These are phyloP conservation scores for Ammodytes marinus DNA, from an alignment of 2,113 vertebrate genomes.

Conservation along the genomic window DNA sequence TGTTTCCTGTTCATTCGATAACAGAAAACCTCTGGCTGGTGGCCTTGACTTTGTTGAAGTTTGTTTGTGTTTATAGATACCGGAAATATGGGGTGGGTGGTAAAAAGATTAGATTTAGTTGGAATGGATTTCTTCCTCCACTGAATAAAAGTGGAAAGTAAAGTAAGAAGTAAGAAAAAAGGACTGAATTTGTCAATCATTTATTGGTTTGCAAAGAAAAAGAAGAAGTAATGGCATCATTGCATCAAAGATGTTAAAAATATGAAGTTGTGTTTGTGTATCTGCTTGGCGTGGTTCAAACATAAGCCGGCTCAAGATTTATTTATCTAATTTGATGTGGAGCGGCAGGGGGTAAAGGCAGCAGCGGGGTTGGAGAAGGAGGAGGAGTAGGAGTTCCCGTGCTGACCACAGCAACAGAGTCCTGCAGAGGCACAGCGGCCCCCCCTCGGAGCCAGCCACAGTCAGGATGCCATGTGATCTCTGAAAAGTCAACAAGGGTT, in stretches of 20 bases:
- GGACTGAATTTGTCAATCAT: background rate
- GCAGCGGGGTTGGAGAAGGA: slow-evolving; percentile 14
- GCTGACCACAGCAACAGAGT: slow-evolving; percentile 74
- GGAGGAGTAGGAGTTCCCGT: slow-evolving; percentile 43
- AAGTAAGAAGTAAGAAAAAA: background rate
- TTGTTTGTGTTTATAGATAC: slow-evolving; percentile 39
- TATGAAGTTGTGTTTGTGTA: slow-evolving; percentile 22
- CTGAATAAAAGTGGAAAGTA: slow-evolving; percentile 21
- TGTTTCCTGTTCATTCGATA: slow-evolving; percentile 71
- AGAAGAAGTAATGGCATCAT: background rate
- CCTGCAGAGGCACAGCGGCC: slow-evolving; percentile 48
- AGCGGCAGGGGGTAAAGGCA: slow-evolving; percentile 31
- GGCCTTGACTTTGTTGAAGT: slow-evolving; percentile 68
- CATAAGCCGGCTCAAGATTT: background rate
- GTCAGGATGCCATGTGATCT: slow-evolving; percentile 85
- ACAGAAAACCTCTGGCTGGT: slow-evolving; percentile 51
- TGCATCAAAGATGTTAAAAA: slow-evolving; percentile 12
- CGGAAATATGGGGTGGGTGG: slow-evolving; percentile 26
- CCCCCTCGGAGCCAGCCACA: slow-evolving; percentile 54
- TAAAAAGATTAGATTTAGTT: slow-evolving; percentile 18
- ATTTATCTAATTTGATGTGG: slow-evolving; percentile 13
- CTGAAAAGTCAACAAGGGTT: slow-evolving; percentile 85
- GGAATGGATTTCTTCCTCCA: slow-evolving; percentile 11
- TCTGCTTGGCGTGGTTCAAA: slow-evolving; percentile 38
- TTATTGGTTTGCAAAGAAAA: background rate